phyloP scores from a whole-genome alignment of 2,888 invertebrate genomes.

The Cerastoderma edule region DNA sequence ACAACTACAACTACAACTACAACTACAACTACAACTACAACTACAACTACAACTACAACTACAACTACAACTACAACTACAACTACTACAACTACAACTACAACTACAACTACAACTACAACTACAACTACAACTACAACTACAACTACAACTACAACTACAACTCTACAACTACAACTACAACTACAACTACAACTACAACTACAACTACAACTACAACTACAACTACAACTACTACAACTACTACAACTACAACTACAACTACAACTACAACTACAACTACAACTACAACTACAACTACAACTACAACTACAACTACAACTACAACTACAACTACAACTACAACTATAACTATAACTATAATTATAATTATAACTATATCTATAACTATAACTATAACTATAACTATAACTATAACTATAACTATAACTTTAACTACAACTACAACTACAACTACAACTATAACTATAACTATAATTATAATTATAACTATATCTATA shows the following conservation, averaged over 20 bases:
- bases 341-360: no score
- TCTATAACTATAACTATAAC: no score
- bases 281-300: background rate
- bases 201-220: no score
- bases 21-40: background rate
- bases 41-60: background rate
- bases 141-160: background rate
- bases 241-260: background rate
- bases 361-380: no score
- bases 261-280: background rate
- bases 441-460: no score
- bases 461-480: no score
- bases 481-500: no score
- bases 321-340: constrained; percentile 1
- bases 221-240: background rate
- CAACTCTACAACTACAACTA: background rate
- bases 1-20: background rate
- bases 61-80: background rate
- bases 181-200: no score
- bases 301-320: background rate
- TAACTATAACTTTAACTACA: no score
- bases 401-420: no score
- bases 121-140: background rate
- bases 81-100: background rate
- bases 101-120: background rate